Percentiles rank a stretch among this genome's conserved stretches.
Conservation (phyloP, 2,888 invertebrate species). For the Scaptomyza cyrtandrae region DNA sequence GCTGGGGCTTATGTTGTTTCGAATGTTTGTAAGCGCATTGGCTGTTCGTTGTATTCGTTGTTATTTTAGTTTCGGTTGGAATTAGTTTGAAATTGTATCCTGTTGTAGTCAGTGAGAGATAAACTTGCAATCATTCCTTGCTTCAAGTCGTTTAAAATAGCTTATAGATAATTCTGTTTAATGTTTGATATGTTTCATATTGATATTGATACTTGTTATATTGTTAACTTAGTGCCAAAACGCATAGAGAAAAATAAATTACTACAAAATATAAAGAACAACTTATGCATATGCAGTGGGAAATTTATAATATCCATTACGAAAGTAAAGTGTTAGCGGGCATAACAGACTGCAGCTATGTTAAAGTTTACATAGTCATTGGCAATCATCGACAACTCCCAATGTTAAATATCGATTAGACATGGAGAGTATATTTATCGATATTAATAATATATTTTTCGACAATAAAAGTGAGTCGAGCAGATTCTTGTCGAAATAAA, state of each 20-base stretch:
- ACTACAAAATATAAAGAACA: neutral
- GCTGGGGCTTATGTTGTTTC: constrained; percentile 82
- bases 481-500: constrained; percentile 3
- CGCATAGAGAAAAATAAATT: constrained; percentile 61
- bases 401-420: neutral
- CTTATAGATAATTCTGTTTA: constrained; percentile 52
- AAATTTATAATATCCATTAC: neutral
- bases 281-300: no score
- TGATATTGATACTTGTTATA: constrained; percentile 63
- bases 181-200: constrained; percentile 50
- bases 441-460: constrained; percentile 6
- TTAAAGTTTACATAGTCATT: constrained; percentile 4
- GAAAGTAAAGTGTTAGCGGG: neutral
- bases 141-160: constrained; percentile 53
- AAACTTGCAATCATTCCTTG: constrained; percentile 71
- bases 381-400: constrained; percentile 3
- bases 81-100: constrained; percentile 34
- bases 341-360: neutral
- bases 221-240: constrained; percentile 62
- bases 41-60: constrained; percentile 83
- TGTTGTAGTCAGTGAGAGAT: constrained; percentile 59
- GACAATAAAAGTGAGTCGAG: constrained; percentile 10
- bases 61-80: constrained; percentile 73
- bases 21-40: constrained; percentile 82
- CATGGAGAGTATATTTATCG: constrained; percentile 9